Percentiles rank a stretch among this genome's conserved stretches.
Evolutionary conservation across 2,888 invertebrate genomes (phyloP).

Genomic region (Sinopyrophorus schimmeli): DNA sequence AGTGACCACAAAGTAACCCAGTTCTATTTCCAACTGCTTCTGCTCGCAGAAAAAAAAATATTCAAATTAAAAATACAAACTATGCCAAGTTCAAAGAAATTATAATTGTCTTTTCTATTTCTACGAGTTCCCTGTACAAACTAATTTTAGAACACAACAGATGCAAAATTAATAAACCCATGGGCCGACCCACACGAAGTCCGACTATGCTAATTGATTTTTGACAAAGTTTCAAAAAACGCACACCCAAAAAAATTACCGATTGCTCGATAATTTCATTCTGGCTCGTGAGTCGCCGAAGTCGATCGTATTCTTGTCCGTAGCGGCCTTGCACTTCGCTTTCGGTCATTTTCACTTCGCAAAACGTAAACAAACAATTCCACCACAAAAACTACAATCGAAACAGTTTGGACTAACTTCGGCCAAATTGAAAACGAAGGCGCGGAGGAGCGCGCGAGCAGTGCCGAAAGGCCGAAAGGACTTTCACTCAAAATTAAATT

Average conservation of each 20-base stretch:
- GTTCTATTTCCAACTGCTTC: no score
- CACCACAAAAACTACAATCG: no score
- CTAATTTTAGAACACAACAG: slow-evolving; percentile 5
- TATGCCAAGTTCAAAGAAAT: background rate
- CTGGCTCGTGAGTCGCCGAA: slow-evolving; percentile 70
- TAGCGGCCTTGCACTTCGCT: slow-evolving; percentile 54
- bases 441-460: no score
- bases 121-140: background rate
- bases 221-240: slow-evolving; percentile 28
- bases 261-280: slow-evolving; percentile 68
- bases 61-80: background rate
- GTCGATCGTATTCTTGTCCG: slow-evolving; percentile 69
- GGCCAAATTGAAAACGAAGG: no score
- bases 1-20: no score
- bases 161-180: slow-evolving; percentile 1
- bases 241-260: slow-evolving; percentile 58
- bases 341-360: slow-evolving; percentile 25
- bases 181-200: slow-evolving; percentile 1
- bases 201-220: slow-evolving; percentile 1
- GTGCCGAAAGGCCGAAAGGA: no score
- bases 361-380: no score
- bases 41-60: background rate
- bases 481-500: no score
- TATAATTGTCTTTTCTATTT: background rate
- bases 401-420: no score